Percentiles rank a stretch among this genome's conserved stretches.
phyloP scores from a whole-genome alignment of 30 jellyfish, hydroid and myxozoan genomes.

The Aurelia sp. region DNA sequence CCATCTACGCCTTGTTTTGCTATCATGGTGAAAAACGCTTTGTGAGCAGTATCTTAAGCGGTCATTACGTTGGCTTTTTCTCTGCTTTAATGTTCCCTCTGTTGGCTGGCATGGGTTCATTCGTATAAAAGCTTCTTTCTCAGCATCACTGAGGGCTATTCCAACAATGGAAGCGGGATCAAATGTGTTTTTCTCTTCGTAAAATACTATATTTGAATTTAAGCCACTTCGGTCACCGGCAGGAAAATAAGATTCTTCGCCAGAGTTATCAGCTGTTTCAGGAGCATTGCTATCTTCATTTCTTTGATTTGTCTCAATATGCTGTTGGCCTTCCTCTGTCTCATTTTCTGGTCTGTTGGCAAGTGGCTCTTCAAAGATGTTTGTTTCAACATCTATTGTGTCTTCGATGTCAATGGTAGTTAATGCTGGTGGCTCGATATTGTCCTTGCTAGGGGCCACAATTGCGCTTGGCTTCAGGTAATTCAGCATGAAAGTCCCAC shows the following conservation, averaged over 20 bases:
- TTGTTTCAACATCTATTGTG: conserved; percentile 33
- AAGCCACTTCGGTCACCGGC: conserved; percentile 39
- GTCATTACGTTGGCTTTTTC: conserved; percentile 26
- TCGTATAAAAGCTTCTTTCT: conserved; percentile 35
- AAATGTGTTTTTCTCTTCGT: conserved; percentile 47
- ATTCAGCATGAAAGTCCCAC: conserved; percentile 55
- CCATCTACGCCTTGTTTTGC: conserved; percentile 62
- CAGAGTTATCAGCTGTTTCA: conserved; percentile 47
- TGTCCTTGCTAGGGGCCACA: conserved; percentile 51
- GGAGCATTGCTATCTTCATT: conserved; percentile 40
- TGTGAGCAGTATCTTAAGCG: conserved; percentile 42
- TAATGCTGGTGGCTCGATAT: conserved; percentile 37
- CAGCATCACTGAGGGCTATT: conserved; percentile 53
- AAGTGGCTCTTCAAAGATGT: conserved; percentile 28
- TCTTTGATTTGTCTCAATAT: conserved; percentile 44
- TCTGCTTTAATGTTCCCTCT: conserved; percentile 50
- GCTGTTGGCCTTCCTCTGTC: conserved; percentile 53
- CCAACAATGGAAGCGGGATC: conserved; percentile 58
- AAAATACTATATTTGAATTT: conserved; percentile 31
- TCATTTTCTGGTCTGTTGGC: conserved; percentile 35
- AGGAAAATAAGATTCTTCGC: conserved; percentile 44
- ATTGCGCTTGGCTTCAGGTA: conserved; percentile 37
- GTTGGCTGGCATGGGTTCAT: conserved; percentile 57
- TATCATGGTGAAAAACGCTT: conserved; percentile 45
- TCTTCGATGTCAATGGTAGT: conserved; percentile 14